Evolutionary conservation across 53 echinoderm and acorn worm genomes (phyloP), one percentile per base, ranked within the genome.

Genomic region (Hippasteria phrygiana): DNA sequence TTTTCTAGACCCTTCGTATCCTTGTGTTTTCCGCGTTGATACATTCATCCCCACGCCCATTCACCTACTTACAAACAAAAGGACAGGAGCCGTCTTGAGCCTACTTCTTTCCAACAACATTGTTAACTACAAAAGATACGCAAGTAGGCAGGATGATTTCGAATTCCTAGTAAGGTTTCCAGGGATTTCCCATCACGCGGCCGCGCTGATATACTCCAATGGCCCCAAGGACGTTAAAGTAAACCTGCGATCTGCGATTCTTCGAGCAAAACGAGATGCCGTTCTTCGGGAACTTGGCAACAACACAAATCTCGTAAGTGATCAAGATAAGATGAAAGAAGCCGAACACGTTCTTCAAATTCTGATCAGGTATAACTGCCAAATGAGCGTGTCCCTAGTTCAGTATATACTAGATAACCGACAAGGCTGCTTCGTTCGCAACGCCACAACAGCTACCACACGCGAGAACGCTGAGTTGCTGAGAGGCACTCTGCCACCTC

Each of bases 41-140:
- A 80, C 62, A 17, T 80, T 39, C 28, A n/a, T 80, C 9, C 81
- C 81, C 38, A 80, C 65, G 12, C 81, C 81, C 9, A 28, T 80
- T 28, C 55, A 54, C 34, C 38, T 78, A 7, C 41, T 80, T 22
- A 62, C 64, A 12, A 62, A 80, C 64, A 62, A 28, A 43, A 17
- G 29, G 5, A 62, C 62, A 13, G 81, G 81, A 24, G 62, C 42
- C n/a, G 62, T 41, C 11, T 80, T 53, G 38, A 80, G 81, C 63
- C 17, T 80, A 40, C 64, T 80, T 2, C 4, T 80, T 27, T 80
- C 81, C 36, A 80, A 80, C 42, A 62, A 22, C 16, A n/a, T 80
- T 62, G 40, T 43, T 1, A 63, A 80, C 41, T 80, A 80, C 81
- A 41, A 28, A 1, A 35, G 10, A 13, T 26, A 16, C 11, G 37